These are phyloP conservation scores for Typhlichthys eigenmanni DNA, from an alignment of 2,797 vertebrate species.

Conservation along the genomic window DNA sequence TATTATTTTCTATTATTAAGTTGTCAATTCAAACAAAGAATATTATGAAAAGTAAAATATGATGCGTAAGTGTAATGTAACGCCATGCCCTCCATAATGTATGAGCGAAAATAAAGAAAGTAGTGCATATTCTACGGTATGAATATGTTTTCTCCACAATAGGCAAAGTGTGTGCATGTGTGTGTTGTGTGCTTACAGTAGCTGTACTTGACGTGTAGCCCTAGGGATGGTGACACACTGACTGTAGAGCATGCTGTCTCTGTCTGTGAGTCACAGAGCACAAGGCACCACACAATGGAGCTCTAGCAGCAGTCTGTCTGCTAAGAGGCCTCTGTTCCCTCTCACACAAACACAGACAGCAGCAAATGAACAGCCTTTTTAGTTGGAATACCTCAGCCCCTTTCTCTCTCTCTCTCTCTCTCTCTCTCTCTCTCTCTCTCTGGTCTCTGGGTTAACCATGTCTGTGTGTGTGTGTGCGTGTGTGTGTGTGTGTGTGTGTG, in stretches of 20 bases:
- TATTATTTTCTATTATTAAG: no score
- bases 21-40: neutral
- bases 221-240: constrained; percentile 57
- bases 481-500: no score
- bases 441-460: neutral
- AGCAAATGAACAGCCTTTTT: constrained; percentile 60
- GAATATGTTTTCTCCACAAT: neutral
- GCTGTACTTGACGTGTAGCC: constrained; percentile 20
- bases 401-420: neutral
- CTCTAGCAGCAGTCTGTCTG: constrained; percentile 54
- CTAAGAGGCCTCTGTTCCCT: constrained; percentile 50
- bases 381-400: constrained; percentile 49
- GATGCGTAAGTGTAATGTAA: no score
- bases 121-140: no score
- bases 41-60: neutral
- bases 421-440: neutral
- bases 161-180: neutral
- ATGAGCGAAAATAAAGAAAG: no score
- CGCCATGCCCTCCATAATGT: no score
- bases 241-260: constrained; percentile 45
- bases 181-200: neutral
- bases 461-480: no score
- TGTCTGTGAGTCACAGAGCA: constrained; percentile 55
- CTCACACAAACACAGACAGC: neutral
- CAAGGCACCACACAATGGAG: constrained; percentile 63